Evolutionary conservation across 2,888 invertebrate species (phyloP), one percentile per base, ranked within the genome.

Genomic region (Muschampia plurimacula): DNA sequence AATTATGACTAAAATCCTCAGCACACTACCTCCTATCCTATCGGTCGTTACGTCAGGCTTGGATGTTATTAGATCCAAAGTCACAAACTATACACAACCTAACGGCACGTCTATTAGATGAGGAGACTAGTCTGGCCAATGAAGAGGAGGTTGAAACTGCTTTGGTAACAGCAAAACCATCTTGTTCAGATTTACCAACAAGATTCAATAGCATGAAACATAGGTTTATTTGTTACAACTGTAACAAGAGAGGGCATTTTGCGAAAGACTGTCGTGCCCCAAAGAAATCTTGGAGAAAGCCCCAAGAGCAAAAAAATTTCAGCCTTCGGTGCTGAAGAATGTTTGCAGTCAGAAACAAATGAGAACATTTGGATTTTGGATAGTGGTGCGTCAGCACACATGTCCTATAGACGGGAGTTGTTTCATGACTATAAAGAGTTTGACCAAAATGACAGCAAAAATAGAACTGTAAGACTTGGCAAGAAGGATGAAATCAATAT

Each of bases 251-350:
- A 52, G 52, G 52, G 15, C 52, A 52, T 52, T 52, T 52, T 15
- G n/a, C 49, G 7, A 52, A 15, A 52, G 52, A 52, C 8, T 52
- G 52, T 52, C 52, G 15, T 52, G 52, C 52, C 52, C 52, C n/a
- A 15, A 52, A 52, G 15, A 52, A 52, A 8, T 52, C 52, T 52
- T 52, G n/a, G 52, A n/a, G n/a, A 15, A 52, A 52, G 7, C 52
- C 52, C 8, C n/a, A 52, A 15, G 52, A 15, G 52, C 52, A 52
- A 0, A 52, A 52, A 52, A n/a, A 52, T 15, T 7, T 52, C 52
- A 15, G 52, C 52, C n/a, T 52, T 52, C 8, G 52, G 52, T 52
- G 52, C 52, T 52, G 52, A 52, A 52, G 52, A 15, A 52, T 52
- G 52, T 8, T 8, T 52, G 52, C 52, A 52, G 8, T n/a, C 52